Conservation (phyloP, 2,797 vertebrate genomes). For the Halcyon badia region DNA sequence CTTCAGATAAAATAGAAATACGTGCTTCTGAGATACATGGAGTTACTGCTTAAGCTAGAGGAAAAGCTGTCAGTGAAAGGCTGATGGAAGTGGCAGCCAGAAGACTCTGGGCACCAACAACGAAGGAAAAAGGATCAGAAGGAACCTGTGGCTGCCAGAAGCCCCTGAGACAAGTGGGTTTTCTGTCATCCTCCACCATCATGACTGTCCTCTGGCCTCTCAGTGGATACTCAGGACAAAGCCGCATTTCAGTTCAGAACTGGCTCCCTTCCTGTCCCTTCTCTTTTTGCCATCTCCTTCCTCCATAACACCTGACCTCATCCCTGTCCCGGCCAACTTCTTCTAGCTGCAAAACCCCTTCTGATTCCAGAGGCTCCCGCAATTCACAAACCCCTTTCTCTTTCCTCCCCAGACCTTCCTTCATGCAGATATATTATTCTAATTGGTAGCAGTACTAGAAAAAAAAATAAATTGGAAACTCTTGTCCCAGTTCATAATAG, state of each 20-base stretch:
- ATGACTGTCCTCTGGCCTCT: accelerated
- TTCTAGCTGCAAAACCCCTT: neutral
- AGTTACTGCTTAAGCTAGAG: neutral
- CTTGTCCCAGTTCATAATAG: neutral
- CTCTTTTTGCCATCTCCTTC: neutral
- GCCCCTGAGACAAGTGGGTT: neutral
- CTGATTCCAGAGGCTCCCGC: neutral
- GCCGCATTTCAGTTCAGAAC: neutral
- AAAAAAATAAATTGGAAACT: neutral
- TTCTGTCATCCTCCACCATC: neutral
- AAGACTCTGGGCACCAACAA: accelerated
- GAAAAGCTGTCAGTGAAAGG: neutral
- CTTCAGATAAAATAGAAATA: neutral
- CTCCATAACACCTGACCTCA: neutral
- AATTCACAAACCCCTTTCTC: accelerated
- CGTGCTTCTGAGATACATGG: neutral
- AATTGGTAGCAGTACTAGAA: accelerated
- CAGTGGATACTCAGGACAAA: neutral
- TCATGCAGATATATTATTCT: neutral
- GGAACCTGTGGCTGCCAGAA: neutral
- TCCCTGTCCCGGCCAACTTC: neutral
- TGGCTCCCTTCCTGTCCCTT: neutral
- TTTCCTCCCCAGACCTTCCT: neutral
- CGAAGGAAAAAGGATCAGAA: neutral
- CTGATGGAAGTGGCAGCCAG: neutral